phyloP scores from a whole-genome alignment of 2,888 invertebrate species.

The Nemoura dubitans region DNA sequence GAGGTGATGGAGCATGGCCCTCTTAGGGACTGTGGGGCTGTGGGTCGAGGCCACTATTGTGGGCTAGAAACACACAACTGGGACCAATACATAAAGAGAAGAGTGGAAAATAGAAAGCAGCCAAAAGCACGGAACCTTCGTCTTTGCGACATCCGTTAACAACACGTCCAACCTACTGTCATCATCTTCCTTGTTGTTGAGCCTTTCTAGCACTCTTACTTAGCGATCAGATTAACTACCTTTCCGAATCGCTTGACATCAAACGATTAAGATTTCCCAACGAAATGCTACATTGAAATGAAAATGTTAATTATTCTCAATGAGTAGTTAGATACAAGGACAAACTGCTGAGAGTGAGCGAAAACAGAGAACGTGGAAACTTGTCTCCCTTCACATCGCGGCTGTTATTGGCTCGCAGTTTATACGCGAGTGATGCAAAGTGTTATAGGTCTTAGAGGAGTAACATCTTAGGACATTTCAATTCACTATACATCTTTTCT shows the following conservation, averaged over 20 bases:
- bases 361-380: too few relatives aligned
- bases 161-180: background rate
- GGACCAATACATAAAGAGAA: conserved; percentile 44
- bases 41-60: conserved; percentile 13
- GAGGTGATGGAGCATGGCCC: conserved; percentile 45
- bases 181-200: background rate
- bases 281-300: background rate
- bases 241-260: background rate
- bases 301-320: too few relatives aligned
- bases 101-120: background rate
- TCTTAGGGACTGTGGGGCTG: conserved; percentile 38
- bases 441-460: background rate
- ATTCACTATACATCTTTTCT: background rate
- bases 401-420: too few relatives aligned
- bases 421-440: background rate
- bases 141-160: background rate
- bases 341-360: too few relatives aligned
- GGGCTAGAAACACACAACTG: conserved; percentile 42
- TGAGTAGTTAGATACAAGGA: too few relatives aligned
- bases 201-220: background rate
- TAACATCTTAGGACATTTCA: background rate
- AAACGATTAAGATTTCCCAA: background rate
- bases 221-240: too few relatives aligned
- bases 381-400: too few relatives aligned
- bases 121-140: background rate